Conservation (phyloP, 2,888 invertebrate genomes). For the Lamproptera curius region DNA sequence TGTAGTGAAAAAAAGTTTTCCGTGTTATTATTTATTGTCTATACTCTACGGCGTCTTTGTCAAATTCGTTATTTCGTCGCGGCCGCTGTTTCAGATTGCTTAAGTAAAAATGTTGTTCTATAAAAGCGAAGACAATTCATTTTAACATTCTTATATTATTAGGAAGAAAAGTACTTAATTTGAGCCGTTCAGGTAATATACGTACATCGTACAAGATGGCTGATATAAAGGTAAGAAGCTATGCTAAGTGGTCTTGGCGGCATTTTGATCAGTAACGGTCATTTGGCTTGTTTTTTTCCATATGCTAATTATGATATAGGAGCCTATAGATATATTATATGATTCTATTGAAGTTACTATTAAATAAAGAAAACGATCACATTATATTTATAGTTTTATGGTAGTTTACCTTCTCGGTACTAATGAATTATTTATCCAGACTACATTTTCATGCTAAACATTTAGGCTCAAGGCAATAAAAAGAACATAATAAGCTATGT, state of each 20-base stretch:
- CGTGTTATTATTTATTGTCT: constrained; percentile 41
- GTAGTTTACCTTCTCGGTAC: too few relatives aligned
- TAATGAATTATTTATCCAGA: too few relatives aligned
- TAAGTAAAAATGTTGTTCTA: constrained; percentile 53
- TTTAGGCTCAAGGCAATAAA: too few relatives aligned
- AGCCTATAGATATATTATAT: too few relatives aligned
- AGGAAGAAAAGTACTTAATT: constrained; percentile 50
- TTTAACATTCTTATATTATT: constrained; percentile 42
- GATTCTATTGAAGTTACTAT: too few relatives aligned
- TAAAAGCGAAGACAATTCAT: constrained; percentile 40
- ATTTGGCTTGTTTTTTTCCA: constrained; percentile 36
- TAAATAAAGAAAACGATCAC: too few relatives aligned
- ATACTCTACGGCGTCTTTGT: constrained; percentile 56
- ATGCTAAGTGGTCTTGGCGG: constrained; percentile 54
- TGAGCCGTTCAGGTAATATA: constrained; percentile 56
- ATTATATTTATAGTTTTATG: too few relatives aligned
- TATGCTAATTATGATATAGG: constrained; percentile 10
- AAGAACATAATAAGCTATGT: too few relatives aligned
- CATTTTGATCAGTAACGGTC: constrained; percentile 71
- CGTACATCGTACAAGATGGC: constrained; percentile 65
- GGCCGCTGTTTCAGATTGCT: constrained; percentile 38
- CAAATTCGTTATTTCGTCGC: constrained; percentile 46
- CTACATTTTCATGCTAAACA: too few relatives aligned
- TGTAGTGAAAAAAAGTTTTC: too few relatives aligned
- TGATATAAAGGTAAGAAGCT: constrained; percentile 72